Evolutionary conservation across 2,888 invertebrate genomes (phyloP).

Genomic region (Tanaodytes sp.): DNA sequence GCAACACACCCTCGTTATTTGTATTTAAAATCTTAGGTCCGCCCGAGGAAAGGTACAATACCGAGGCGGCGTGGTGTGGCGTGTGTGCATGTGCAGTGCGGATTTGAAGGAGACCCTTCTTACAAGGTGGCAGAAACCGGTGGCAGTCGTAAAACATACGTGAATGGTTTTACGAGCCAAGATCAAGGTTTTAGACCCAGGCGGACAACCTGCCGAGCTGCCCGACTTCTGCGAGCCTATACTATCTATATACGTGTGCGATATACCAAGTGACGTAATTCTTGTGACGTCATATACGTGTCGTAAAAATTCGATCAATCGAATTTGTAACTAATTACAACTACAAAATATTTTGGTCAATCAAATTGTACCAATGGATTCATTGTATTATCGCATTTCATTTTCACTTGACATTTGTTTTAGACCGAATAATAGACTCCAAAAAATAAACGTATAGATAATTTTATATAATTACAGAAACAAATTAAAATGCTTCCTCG

Average conservation of each 20-base stretch:
- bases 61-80: background rate
- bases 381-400: too few species aligned
- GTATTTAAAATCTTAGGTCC: conserved; percentile 40
- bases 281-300: conserved; percentile 61
- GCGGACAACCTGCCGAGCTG: conserved; percentile 57
- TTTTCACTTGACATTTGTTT: too few species aligned
- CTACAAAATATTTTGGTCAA: too few species aligned
- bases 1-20: conserved; percentile 43
- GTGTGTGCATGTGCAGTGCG: conserved; percentile 42
- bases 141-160: conserved; percentile 55
- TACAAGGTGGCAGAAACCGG: conserved; percentile 60
- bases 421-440: too few species aligned
- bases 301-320: too few species aligned
- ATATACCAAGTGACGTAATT: too few species aligned
- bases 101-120: conserved; percentile 57
- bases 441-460: too few species aligned
- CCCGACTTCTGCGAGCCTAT: conserved; percentile 39
- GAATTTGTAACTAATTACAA: too few species aligned
- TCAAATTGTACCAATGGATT: too few species aligned
- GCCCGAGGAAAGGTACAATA: conserved; percentile 23
- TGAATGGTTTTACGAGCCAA: conserved; percentile 59
- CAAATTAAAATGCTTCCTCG: too few species aligned
- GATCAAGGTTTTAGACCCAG: conserved; percentile 48
- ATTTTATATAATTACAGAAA: too few species aligned
- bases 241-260: conserved; percentile 37